phyloP scores from a whole-genome alignment of 2,113 vertebrate genomes.

The Spea multiplicata region DNA sequence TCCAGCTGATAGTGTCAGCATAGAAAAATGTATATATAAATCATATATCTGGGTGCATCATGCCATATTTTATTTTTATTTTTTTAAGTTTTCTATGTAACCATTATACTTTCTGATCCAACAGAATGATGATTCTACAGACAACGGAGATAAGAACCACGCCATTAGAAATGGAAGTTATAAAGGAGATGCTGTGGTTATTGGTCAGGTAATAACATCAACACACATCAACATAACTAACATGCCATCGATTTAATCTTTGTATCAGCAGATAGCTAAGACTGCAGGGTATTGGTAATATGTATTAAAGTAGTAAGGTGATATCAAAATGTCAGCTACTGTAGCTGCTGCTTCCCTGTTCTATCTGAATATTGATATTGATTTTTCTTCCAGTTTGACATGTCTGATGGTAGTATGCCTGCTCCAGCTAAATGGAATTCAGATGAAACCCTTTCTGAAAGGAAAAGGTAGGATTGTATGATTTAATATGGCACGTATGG shows the following conservation, averaged over 20 bases:
- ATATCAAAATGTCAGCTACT: no score
- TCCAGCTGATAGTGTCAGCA: no score
- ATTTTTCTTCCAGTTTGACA: constrained; percentile 58
- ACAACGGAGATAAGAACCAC: neutral
- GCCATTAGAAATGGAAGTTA: neutral
- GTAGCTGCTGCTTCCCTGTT: no score
- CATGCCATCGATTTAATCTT: neutral
- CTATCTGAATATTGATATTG: no score
- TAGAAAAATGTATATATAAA: no score
- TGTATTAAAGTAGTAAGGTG: no score
- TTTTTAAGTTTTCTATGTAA: no score
- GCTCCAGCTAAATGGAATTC: constrained; percentile 49
- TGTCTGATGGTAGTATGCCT: constrained; percentile 52
- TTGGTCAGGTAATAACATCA: constrained; percentile 28
- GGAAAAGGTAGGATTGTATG: constrained; percentile 59
- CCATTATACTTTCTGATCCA: neutral
- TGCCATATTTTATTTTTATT: neutral
- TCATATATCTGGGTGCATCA: no score
- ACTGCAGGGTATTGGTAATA: no score
- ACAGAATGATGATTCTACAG: constrained; percentile 21
- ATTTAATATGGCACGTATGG: no score
- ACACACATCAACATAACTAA: neutral
- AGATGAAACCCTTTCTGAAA: constrained; percentile 24
- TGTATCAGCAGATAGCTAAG: neutral
- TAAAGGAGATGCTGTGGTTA: constrained; percentile 18